Base-by-base conservation (phyloP, 2,888 invertebrate species). In the Campaea margaritaria region DNA sequence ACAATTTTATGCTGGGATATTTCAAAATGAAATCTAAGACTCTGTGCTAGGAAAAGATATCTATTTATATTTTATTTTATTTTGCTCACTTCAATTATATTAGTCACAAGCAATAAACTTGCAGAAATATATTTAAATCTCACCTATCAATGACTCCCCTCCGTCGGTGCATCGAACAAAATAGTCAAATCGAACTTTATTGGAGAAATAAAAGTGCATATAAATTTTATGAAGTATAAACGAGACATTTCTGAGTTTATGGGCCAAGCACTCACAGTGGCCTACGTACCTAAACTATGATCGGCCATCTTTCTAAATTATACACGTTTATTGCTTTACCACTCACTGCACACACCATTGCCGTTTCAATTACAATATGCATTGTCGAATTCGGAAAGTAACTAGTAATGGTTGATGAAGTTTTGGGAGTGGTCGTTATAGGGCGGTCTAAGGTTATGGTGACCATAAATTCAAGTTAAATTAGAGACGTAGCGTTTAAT, bases 151-250 rank as follows among this genome's bases (percentile, higher is more conserved):
- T 27, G 46, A n/a, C 14, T 45, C 59, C 45, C 56, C 62, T 47
- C 42, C 44, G 34, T 28, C 45, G 44, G 56, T 74, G 79, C 78
- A 77, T 70, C 75, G 76, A 79, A 87, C 85, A 82, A 82, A 80
- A 82, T 85, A 86, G 85, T 86, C 83, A 85, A 84, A 89, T 89
- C 87, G 86, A 89, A 87, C 76, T 90, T 91, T 91, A 90, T 89
- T 81, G 86, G 79, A 70, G 81, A 70, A 85, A 90, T 90, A 89
- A 91, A 90, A 90, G 79, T 89, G 90, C 87, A 89, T 90, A 89
- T 91, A 90, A 90, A 91, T 82, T 90, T 91, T 91, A 91, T 91
- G 90, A 85, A 83, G 89, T 89, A 89, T 89, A 87, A 91, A 90
- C 84, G 86, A 76, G 78, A 76, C 84, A 84, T 88, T 85, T 86